These are phyloP conservation scores for Tenthredo notha DNA, from an alignment of 2,888 invertebrate species.

Conservation along the genomic window DNA sequence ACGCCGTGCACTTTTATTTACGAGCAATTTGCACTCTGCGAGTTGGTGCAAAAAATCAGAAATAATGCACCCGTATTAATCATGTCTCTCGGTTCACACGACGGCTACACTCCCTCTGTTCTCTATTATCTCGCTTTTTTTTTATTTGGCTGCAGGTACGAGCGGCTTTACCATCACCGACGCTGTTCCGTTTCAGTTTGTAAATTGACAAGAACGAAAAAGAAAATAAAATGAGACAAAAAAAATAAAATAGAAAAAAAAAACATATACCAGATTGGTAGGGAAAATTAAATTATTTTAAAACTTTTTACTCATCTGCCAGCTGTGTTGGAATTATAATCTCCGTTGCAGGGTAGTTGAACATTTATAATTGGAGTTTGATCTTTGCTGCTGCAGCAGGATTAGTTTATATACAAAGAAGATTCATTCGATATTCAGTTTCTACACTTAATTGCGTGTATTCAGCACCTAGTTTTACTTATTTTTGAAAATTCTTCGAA, in stretches of 20 bases:
- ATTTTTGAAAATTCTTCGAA: no score
- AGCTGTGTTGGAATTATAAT: background rate
- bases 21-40: constrained; percentile 73
- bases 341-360: background rate
- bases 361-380: background rate
- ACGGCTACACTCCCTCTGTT: constrained; percentile 31
- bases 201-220: background rate
- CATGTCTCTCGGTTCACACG: constrained; percentile 65
- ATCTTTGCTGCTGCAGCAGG: background rate
- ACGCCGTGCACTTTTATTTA: constrained; percentile 68
- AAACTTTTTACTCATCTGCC: background rate
- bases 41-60: constrained; percentile 69
- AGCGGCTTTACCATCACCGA: background rate
- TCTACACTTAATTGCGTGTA: background rate
- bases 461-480: no score
- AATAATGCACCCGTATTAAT: constrained; percentile 76
- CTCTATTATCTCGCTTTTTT: constrained; percentile 14
- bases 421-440: background rate
- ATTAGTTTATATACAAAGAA: background rate
- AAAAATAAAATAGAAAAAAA: background rate
- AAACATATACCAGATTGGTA: background rate
- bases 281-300: background rate
- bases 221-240: background rate
- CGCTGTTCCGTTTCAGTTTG: background rate
- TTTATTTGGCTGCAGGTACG: background rate